Conservation (phyloP, 1,140 invertebrate genomes). For the Aporrectodea caliginosa region DNA sequence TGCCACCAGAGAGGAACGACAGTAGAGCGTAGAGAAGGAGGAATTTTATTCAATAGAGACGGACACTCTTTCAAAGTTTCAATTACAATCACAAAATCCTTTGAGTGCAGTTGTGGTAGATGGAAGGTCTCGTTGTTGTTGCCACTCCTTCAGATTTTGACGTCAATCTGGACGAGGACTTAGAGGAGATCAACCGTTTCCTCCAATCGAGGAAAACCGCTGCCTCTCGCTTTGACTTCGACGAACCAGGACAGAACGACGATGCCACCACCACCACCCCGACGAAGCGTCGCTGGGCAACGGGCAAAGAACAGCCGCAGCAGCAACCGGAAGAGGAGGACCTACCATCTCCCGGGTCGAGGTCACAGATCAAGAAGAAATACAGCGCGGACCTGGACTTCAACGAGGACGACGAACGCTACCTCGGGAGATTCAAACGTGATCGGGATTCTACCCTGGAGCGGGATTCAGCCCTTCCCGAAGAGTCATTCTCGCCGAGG, state of each 20-base stretch:
- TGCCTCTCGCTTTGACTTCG: background rate
- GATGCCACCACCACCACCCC: background rate
- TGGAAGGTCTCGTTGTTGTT: too few relatives aligned
- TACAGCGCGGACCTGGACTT: background rate
- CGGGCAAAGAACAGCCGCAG: background rate
- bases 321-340: background rate
- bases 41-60: too few relatives aligned
- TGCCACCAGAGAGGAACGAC: too few relatives aligned
- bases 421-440: constrained; percentile 16
- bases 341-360: background rate
- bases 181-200: background rate
- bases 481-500: background rate
- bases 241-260: background rate
- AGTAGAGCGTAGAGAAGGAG: too few relatives aligned
- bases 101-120: too few relatives aligned
- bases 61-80: too few relatives aligned
- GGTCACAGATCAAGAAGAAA: background rate
- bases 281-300: background rate
- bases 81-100: too few relatives aligned
- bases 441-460: too few relatives aligned
- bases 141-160: background rate
- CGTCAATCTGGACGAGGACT: background rate
- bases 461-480: background rate
- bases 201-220: background rate
- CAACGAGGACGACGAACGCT: background rate